Evolutionary conservation across 2,888 invertebrate species (phyloP).

Genomic region (Melanostoma mellinum): DNA sequence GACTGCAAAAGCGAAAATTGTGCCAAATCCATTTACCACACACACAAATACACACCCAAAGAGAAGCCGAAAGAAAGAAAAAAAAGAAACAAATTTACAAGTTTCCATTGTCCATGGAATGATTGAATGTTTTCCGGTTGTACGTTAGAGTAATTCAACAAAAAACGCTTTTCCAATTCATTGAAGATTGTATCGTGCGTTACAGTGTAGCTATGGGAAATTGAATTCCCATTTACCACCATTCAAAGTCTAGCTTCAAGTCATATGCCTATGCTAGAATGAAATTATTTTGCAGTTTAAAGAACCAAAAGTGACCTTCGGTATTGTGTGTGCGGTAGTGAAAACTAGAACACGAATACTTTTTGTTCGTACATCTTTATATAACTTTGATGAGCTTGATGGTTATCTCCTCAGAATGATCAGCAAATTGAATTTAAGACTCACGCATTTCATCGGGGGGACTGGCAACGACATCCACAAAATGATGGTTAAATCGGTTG

Average conservation of each 20-base stretch:
- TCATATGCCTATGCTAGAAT: too few species aligned
- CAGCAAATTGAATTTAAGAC: conserved; percentile 22
- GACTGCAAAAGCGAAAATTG: conserved; percentile 66
- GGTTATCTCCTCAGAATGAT: conserved; percentile 42
- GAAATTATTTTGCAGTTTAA: too few species aligned
- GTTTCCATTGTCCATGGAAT: conserved; percentile 66
- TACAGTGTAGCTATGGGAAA: conserved; percentile 1
- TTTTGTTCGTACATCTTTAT: conserved; percentile 35
- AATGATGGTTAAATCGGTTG: conserved; percentile 22
- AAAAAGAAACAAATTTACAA: conserved; percentile 37
- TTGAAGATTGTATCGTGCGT: conserved; percentile 66
- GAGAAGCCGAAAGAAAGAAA: neutral
- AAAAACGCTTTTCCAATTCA: conserved; percentile 65
- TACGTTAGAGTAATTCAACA: conserved; percentile 53
- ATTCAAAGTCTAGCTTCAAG: neutral
- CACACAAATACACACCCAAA: conserved; percentile 6
- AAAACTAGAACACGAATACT: neutral
- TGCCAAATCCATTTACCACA: conserved; percentile 56
- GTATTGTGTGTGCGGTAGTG: neutral
- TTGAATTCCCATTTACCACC: conserved; percentile 12
- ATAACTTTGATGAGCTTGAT: conserved; percentile 46
- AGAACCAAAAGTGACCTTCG: too few species aligned
- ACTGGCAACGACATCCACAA: conserved; percentile 37
- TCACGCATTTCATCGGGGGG: conserved; percentile 41
- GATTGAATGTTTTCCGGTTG: conserved; percentile 71